phyloP scores from a whole-genome alignment of 2,113 vertebrate genomes.

The Trematocara stigmaticum region DNA sequence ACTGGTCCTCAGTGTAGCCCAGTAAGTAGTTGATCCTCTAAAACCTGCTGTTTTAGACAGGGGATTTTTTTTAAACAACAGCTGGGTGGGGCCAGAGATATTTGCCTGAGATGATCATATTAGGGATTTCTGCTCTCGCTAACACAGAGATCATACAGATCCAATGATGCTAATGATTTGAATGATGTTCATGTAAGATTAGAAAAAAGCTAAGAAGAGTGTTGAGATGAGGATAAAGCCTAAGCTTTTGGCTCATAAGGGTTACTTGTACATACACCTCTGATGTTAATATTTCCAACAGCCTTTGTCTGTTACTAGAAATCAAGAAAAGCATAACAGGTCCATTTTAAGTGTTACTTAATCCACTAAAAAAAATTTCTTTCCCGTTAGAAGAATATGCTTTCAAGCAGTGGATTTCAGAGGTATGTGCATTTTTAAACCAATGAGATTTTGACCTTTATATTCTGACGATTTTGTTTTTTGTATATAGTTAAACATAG shows the following conservation, averaged over 20 bases:
- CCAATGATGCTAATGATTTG: not conserved
- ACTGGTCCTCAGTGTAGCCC: not conserved
- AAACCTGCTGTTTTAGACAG: not conserved
- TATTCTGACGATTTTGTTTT: fast-evolving
- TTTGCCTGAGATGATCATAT: not conserved
- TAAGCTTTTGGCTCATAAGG: not conserved
- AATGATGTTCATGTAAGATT: not conserved
- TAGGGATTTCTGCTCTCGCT: not conserved
- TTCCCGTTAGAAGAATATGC: conserved; percentile 67
- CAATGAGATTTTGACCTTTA: not conserved
- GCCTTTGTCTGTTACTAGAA: not conserved
- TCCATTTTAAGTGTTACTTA: not conserved
- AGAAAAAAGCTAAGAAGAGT: not conserved
- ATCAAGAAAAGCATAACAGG: not conserved
- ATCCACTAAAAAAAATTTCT: not conserved
- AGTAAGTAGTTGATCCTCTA: not conserved
- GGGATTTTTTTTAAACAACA: not conserved
- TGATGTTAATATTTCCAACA: not conserved
- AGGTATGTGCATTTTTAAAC: conserved; percentile 53
- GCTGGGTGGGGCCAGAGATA: not conserved
- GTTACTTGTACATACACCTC: not conserved
- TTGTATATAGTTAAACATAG: not conserved
- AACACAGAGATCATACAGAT: not conserved
- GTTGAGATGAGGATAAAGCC: not conserved
- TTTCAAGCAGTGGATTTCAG: conserved; percentile 78